A percentile compares a stretch with the other conserved stretches of the same genome.
phyloP scores from a whole-genome alignment of 2,113 vertebrate species.

The Hydropotes inermis region DNA sequence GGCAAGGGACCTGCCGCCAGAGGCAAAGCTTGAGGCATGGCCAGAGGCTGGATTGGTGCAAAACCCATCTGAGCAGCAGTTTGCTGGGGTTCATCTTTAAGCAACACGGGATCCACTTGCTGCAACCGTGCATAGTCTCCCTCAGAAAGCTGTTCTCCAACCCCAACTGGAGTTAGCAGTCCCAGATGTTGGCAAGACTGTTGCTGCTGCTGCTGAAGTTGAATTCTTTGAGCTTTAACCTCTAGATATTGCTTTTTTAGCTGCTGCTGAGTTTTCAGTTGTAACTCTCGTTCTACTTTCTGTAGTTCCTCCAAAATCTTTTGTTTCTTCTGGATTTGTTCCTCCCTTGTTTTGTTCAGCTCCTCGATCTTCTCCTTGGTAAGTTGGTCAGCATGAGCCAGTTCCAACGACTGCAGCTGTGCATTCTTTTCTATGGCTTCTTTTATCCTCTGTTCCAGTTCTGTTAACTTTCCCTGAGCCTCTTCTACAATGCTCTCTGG shows the following conservation, averaged over 20 bases:
- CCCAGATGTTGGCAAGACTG: constrained; percentile 90
- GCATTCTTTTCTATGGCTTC: constrained; percentile 98
- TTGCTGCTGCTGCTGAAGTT: constrained; percentile 87
- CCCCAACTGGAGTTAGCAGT: constrained; percentile 88
- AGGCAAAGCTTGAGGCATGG: constrained; percentile 88
- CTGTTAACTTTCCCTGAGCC: constrained; percentile 99
- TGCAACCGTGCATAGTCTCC: constrained; percentile 94
- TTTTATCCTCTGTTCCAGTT: constrained; percentile 99
- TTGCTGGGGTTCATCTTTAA: constrained; percentile 89
- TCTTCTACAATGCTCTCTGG: constrained; percentile 99
- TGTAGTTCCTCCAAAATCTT: constrained; percentile 99
- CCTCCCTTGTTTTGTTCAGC: constrained; percentile 98
- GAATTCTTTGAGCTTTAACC: constrained; percentile 95
- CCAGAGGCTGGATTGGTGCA: constrained; percentile 95
- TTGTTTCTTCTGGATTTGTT: constrained; percentile 99
- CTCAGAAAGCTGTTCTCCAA: constrained; percentile 91
- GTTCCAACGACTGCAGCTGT: constrained; percentile 97
- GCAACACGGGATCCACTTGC: constrained; percentile 94
- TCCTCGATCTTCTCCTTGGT: constrained; percentile 99
- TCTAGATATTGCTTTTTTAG: constrained; percentile 99
- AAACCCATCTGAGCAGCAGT: constrained; percentile 90
- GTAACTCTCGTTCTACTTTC: constrained; percentile 98
- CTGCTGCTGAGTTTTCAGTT: constrained; percentile 99
- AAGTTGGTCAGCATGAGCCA: constrained; percentile 98
- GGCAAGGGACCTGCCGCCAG: constrained; percentile 86